phyloP scores from a whole-genome alignment of 2,797 vertebrate species.

The Galagoides demidoff region DNA sequence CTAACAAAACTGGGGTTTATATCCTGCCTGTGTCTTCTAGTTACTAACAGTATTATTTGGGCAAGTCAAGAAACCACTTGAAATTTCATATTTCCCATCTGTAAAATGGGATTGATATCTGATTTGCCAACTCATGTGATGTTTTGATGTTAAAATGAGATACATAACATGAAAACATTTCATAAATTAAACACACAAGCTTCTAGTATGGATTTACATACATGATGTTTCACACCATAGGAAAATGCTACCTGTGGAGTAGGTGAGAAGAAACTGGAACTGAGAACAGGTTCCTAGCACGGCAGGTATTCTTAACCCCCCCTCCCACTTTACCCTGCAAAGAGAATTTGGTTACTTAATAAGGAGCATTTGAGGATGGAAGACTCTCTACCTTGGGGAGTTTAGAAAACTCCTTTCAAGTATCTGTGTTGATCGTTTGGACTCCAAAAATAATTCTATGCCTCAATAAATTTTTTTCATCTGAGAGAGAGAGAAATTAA shows the following conservation, averaged over 20 bases:
- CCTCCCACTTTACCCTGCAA: neutral
- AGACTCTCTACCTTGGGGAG: neutral
- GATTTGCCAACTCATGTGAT: neutral
- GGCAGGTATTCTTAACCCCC: neutral
- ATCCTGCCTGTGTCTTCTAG: neutral
- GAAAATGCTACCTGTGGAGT: neutral
- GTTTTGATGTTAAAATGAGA: neutral
- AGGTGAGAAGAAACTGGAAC: neutral
- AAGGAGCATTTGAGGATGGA: neutral
- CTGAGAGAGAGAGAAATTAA: neutral
- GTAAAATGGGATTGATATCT: conserved; percentile 20
- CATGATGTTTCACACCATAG: neutral
- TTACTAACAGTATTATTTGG: neutral
- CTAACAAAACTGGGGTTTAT: neutral
- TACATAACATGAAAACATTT: neutral
- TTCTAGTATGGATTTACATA: neutral
- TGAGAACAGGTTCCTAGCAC: neutral
- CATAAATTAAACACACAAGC: conserved; percentile 14
- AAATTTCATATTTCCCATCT: neutral
- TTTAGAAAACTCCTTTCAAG: neutral
- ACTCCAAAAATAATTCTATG: conserved; percentile 25
- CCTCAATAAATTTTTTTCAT: neutral
- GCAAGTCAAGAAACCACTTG: neutral
- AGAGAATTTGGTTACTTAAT: neutral
- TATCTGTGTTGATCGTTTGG: neutral